Evolutionary conservation across 37 sponge, comb jelly and placozoan species (phyloP), one percentile per base, ranked within the genome.

Genomic region (Axinella damicornis): DNA sequence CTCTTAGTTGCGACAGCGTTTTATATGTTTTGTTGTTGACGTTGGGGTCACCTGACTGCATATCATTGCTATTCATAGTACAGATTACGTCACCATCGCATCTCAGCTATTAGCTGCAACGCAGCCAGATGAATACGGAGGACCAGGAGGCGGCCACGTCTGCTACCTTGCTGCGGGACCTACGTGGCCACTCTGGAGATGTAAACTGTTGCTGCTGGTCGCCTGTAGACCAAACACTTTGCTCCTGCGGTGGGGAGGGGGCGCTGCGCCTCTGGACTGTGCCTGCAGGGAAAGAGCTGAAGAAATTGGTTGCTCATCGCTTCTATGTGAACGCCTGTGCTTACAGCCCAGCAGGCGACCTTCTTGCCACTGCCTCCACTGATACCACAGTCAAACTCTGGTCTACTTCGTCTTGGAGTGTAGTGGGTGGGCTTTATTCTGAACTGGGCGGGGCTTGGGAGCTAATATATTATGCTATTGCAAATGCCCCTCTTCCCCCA

Each of bases 141-240:
- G 9, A 46, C 46, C 4, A 12, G 46, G 46, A 46, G 46, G 9
- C 46, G 46, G 46, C 46, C 6, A 46, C 9, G 46, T 46, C 46
- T 46, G 46, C 9, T 9, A 12, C 46, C 12, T 18, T 68, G 5
- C 32, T 57, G 59, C 39, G 57, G 5, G 76, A 57, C 40, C 38
- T 82, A 0, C 63, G 36, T 1, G 90, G 85, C 20, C 90, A 90
- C 81, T 74, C 69, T 11, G 78, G 83, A 11, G 93, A 93, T 73
- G 83, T 93, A 6, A 93, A 93, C 86, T 85, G 69, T 33, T 80
- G 81, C 57, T 19, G 61, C 5, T 93, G 85, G 77, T 94, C 91
- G 5, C 91, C 94, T 14, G 62, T 54, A 4, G 22, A 34, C 32
- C 62, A 80, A 14, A 61, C 52, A 25, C 53, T 94, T 0, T 78